Evolutionary conservation across 2,113 vertebrate genomes (phyloP), one percentile per base, ranked within the genome.

Genomic region (Gavia stellata): DNA sequence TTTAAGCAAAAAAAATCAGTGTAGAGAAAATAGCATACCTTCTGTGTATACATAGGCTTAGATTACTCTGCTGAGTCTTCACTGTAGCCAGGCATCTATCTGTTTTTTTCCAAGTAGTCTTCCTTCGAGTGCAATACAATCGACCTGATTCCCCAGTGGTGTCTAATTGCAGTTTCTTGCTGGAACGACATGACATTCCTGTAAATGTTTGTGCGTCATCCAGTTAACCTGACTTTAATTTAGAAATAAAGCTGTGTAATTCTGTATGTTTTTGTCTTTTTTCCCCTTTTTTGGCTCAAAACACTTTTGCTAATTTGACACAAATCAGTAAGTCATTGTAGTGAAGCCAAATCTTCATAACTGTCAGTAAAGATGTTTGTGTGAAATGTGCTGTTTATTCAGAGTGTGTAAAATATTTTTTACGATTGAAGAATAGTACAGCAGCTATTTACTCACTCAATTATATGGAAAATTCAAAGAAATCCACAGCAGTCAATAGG

Each of bases 211-310:
- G 12, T 72, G 10, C 13, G 28, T 71, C 14, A 59, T 40, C 31
- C 36, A 55, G 29, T 68, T 77, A 65, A 73, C 63, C 10, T 72
- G 67, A 38, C 12, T 17, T 80, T 66, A 58, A n/a, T 49, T 52
- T 75, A 50, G 47, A 71, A 73, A 74, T 61, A 52, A 61, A 73
- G 7, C 3, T 49, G 9, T 78, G 28, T 26, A 62, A 71, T 66
- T 68, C 31, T 71, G 3, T 33, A 26, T 42, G 17, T 1, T 80
- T 81, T 58, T 40, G 4, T 4, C 7, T 18, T 53, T 9, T 14
- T 4, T 1, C 0, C 1, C 3, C 0, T 29, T 31, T 63, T 56
- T 53, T 67, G 8, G 0, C 28, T 82, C 23, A 81, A 66, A 87
- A 85, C 47, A 10, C 42, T 85, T 90, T 79, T 73, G 5, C 2